Evolutionary conservation across 1,140 invertebrate genomes (phyloP).

Genomic region (Drosophila tani): DNA sequence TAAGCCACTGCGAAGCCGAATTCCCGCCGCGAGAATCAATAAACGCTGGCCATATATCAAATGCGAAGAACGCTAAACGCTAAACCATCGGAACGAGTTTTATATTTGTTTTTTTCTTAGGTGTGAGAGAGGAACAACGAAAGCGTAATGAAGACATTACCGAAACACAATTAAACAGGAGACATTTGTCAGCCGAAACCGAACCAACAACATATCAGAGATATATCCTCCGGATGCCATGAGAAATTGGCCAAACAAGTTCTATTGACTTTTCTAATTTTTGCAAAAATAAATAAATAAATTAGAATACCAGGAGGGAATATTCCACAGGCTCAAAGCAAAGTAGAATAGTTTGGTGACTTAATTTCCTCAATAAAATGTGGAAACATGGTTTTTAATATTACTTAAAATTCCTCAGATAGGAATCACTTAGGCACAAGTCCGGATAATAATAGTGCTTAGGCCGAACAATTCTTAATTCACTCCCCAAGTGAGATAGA

Average conservation of each 20-base stretch:
- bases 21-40: slow-evolving; percentile 50
- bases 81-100: slow-evolving; percentile 61
- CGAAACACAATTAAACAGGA: slow-evolving; percentile 66
- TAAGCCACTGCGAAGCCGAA: slow-evolving; percentile 21
- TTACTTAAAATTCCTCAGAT: background rate
- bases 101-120: background rate
- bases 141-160: slow-evolving; percentile 75
- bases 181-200: slow-evolving; percentile 67
- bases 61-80: slow-evolving; percentile 25
- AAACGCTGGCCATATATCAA: slow-evolving; percentile 71
- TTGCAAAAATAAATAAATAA: slow-evolving; percentile 21
- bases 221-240: slow-evolving; percentile 36
- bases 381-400: background rate
- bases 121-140: slow-evolving; percentile 26
- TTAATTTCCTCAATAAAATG: background rate
- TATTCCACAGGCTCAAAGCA: too few relatives aligned
- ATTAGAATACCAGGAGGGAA: background rate
- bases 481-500: slow-evolving; percentile 27
- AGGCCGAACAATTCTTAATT: slow-evolving; percentile 32
- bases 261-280: slow-evolving; percentile 57
- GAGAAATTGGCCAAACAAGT: slow-evolving; percentile 71
- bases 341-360: too few relatives aligned
- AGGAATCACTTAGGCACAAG: slow-evolving; percentile 2
- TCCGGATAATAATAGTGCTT: slow-evolving; percentile 35
- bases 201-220: slow-evolving; percentile 60